Evolutionary conservation across 1,140 invertebrate species (phyloP).

Genomic region (Carcinoscorpius rotundicauda): DNA sequence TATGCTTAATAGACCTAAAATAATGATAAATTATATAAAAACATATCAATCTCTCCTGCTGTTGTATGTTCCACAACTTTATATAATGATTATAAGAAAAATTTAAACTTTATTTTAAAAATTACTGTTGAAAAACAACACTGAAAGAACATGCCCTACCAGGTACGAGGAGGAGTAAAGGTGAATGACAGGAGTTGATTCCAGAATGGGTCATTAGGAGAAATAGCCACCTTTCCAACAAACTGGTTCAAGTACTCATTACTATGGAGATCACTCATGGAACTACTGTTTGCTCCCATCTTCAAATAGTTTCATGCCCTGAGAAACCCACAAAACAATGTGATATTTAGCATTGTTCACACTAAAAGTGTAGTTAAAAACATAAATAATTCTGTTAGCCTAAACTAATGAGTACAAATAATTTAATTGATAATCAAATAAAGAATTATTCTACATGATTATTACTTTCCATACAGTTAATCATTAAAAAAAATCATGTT

Average conservation of each 20-base stretch:
- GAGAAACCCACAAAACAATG: no score
- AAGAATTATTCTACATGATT: no score
- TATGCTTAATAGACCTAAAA: no score
- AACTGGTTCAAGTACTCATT: constrained; percentile 71
- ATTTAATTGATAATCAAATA: not conserved
- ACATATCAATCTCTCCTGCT: constrained; percentile 21
- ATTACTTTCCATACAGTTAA: no score
- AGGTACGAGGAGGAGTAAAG: constrained; percentile 57
- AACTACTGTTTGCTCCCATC: constrained; percentile 78
- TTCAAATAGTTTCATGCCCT: constrained; percentile 8
- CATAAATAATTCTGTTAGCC: no score
- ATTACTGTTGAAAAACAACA: constrained; percentile 2
- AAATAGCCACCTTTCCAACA: constrained; percentile 60
- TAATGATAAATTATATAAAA: constrained; percentile 15
- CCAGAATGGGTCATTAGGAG: constrained; percentile 87
- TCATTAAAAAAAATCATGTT: no score
- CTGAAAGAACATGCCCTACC: constrained; percentile 36
- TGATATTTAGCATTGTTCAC: no score
- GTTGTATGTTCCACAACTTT: not conserved
- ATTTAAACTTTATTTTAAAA: constrained; percentile 1
- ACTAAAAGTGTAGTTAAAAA: no score
- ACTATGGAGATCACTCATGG: constrained; percentile 59
- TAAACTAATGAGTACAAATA: not conserved
- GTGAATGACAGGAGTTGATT: constrained; percentile 83
- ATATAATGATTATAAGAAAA: constrained; percentile 3